phyloP scores from a whole-genome alignment of 2,113 vertebrate species.

The Scytalopus superciliaris region DNA sequence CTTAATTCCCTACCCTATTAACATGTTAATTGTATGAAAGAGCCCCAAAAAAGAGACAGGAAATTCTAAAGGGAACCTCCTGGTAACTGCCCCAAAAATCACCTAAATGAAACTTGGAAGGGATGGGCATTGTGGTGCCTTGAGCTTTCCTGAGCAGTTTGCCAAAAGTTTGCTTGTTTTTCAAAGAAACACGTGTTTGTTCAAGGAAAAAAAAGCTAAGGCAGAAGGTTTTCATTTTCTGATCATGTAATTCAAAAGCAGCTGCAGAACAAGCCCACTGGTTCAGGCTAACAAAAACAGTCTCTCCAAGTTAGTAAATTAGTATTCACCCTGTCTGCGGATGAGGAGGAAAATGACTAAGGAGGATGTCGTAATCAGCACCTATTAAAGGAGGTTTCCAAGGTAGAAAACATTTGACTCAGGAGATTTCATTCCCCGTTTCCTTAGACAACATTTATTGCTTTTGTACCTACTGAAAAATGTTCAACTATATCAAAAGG shows the following conservation, averaged over 20 bases:
- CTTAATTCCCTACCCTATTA: conserved; percentile 8
- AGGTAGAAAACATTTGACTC: neutral
- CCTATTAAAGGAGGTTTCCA: conserved; percentile 8
- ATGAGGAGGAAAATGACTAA: conserved; percentile 3
- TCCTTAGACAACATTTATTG: neutral
- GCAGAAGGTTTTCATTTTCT: conserved; percentile 52
- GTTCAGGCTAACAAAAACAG: conserved; percentile 30
- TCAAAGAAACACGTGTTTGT: neutral
- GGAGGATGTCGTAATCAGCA: neutral
- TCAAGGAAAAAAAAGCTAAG: neutral
- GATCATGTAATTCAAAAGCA: conserved; percentile 24
- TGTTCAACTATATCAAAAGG: neutral
- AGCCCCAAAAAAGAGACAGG: neutral
- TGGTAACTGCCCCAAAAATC: neutral
- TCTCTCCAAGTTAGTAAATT: conserved; percentile 6
- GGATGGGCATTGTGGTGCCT: neutral
- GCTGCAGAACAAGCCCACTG: conserved; percentile 1
- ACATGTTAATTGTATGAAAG: neutral
- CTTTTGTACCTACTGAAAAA: neutral
- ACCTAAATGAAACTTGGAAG: neutral
- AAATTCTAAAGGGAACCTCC: neutral
- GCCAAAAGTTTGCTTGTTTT: conserved; percentile 12
- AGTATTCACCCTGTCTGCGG: conserved; percentile 2
- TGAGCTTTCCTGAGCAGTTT: neutral
- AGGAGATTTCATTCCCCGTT: neutral